Evolutionary conservation across 2,797 vertebrate genomes (phyloP).

Genomic region (Amphiprion clarkii): DNA sequence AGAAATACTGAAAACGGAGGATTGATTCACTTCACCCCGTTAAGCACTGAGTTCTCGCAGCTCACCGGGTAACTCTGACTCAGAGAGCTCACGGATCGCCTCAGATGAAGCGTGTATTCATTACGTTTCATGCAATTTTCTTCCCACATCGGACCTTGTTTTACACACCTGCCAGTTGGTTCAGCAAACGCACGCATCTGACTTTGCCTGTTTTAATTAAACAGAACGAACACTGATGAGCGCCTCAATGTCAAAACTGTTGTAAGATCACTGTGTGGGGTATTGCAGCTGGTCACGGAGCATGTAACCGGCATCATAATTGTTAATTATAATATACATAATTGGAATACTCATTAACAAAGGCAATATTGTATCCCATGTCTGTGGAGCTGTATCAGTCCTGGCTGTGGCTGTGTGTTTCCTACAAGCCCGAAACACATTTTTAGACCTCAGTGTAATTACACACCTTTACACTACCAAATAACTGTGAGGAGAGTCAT

Average conservation of each 20-base stretch:
- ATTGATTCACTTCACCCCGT: slow-evolving; percentile 34
- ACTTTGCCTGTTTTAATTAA: slow-evolving; percentile 29
- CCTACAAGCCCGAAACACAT: slow-evolving; percentile 2
- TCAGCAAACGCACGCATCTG: slow-evolving; percentile 10
- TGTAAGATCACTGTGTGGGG: slow-evolving; percentile 30
- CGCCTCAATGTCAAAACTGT: slow-evolving; percentile 42
- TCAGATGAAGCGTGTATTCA: background rate
- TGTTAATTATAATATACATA: slow-evolving; percentile 33
- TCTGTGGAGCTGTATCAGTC: background rate
- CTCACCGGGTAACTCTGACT: background rate
- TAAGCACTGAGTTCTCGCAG: slow-evolving; percentile 20
- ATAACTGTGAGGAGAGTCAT: background rate
- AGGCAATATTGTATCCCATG: slow-evolving; percentile 16
- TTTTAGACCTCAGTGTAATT: slow-evolving; percentile 12
- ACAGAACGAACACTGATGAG: slow-evolving; percentile 29
- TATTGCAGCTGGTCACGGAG: slow-evolving; percentile 19
- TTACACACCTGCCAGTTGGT: slow-evolving; percentile 19
- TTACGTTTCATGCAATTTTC: background rate
- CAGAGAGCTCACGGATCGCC: background rate
- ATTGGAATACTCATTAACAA: slow-evolving; percentile 35
- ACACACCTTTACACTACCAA: background rate
- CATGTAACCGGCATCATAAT: slow-evolving; percentile 35
- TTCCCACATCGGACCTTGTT: background rate
- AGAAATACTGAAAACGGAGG: slow-evolving; percentile 24
- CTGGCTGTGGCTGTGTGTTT: slow-evolving; percentile 6